Evolutionary conservation across 2,888 invertebrate species (phyloP).

Genomic region (Microctonus aethiopoides): DNA sequence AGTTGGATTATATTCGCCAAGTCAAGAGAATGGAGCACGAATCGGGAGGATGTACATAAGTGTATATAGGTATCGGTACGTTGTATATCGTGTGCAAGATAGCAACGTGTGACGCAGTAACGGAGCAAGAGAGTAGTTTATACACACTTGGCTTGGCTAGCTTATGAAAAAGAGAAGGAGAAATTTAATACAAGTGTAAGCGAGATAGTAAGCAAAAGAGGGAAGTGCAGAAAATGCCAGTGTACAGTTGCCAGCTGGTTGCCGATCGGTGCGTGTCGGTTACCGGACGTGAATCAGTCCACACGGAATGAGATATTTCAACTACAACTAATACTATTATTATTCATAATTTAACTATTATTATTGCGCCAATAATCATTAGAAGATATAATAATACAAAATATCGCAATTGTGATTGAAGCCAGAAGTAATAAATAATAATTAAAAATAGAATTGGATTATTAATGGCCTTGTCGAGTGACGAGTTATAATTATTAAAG

Average conservation of each 20-base stretch:
- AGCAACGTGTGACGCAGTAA: slow-evolving; percentile 15
- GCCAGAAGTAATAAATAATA: too few relatives aligned
- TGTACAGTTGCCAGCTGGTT: slow-evolving; percentile 59
- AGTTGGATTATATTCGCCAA: slow-evolving; percentile 25
- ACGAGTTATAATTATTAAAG: too few relatives aligned
- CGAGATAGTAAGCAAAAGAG: slow-evolving; percentile 41
- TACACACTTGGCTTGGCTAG: slow-evolving; percentile 11
- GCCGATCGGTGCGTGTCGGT: slow-evolving; percentile 51
- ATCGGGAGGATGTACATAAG: slow-evolving; percentile 22
- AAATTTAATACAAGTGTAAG: neutral
- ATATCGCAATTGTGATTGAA: too few relatives aligned
- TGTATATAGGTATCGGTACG: slow-evolving; percentile 7
- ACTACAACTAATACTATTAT: neutral
- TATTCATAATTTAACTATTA: neutral
- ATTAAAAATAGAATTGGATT: too few relatives aligned
- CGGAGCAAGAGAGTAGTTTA: slow-evolving; percentile 21
- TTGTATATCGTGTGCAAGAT: neutral
- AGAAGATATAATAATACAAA: too few relatives aligned
- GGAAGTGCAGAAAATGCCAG: slow-evolving; percentile 35
- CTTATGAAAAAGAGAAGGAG: slow-evolving; percentile 13
- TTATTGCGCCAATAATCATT: neutral
- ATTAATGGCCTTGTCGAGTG: too few relatives aligned
- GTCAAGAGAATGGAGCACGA: slow-evolving; percentile 31
- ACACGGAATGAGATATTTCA: neutral
- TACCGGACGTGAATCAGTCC: neutral